Evolutionary conservation across 2,888 invertebrate species (phyloP), one percentile per base, ranked within the genome.

Genomic region (Plebejus melissa): DNA sequence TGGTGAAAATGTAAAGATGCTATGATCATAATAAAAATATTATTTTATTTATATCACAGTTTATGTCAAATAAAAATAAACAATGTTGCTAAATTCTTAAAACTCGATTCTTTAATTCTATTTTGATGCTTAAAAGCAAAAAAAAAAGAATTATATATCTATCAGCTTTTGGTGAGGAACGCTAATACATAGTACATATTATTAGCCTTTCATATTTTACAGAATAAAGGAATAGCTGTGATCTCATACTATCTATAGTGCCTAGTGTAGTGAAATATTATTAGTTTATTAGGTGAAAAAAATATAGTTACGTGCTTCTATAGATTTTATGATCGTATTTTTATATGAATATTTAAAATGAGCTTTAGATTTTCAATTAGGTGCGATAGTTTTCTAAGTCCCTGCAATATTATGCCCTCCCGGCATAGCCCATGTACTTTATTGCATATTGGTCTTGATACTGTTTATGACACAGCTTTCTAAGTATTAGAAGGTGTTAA

Each of bases 391-490:
- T 60, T 28, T 60, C 60, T 58, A 22, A 58, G 58, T 11, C 28
- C 22, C 3, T 16, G 16, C 50, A 16, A 54, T 54, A 54, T 54
- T 22, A 22, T 22, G 28, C 50, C 16, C 50, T 54, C 50, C 60
- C 11, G 60, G 60, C 22, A 28, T 46, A 46, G 2, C 22, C 22
- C 46, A 11, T 9, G 4, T 28, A 11, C 28, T 60, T 60, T 60
- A 60, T 60, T 28, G 60, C 60, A 60, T 28, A 60, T 58, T 60
- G 60, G 60, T 28, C 11, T 60, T 60, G 60, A 60, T 60, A 60
- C 60, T 60, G 60, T 60, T 60, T 60, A 60, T 60, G 60, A 28
- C 58, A 58, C 60, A 60, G 60, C 28, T 60, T 60, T 60, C 60
- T 60, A 60, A 22, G 60, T 60, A 60, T 60, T 60, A 60, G 58